These are phyloP conservation scores for Ceratotherium simum DNA, from an alignment of 2,113 vertebrate species.

Conservation along the genomic window DNA sequence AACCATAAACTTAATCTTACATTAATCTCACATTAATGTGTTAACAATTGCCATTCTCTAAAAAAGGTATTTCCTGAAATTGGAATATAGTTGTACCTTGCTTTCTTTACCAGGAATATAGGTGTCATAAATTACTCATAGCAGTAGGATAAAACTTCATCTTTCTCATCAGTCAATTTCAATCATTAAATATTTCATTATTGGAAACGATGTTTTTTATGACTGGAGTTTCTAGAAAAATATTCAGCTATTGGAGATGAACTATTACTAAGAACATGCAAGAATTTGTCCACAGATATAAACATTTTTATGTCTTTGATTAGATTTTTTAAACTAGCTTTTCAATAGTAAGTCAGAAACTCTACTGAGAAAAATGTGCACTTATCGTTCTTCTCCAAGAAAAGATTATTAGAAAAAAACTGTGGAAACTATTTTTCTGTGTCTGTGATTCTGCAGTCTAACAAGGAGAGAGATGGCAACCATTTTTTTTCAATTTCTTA, in stretches of 20 bases:
- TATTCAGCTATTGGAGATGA: neutral
- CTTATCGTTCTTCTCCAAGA: neutral
- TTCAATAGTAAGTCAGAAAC: neutral
- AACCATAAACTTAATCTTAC: neutral
- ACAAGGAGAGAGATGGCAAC: neutral
- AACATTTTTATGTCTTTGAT: neutral
- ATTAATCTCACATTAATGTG: neutral
- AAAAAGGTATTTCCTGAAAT: neutral
- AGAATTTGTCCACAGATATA: neutral
- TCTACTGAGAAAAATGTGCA: neutral
- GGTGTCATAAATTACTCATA: neutral
- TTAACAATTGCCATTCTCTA: neutral
- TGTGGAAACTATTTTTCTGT: neutral
- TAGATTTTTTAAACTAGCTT: neutral
- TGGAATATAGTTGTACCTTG: neutral
- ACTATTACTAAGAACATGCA: neutral
- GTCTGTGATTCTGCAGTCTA: neutral
- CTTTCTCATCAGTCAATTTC: neutral
- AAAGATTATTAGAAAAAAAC: neutral
- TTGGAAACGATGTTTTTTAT: neutral
- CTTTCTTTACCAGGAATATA: constrained; percentile 8
- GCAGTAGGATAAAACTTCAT: neutral
- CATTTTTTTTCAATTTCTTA: neutral
- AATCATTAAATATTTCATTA: neutral
- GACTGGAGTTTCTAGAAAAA: neutral